Conservation (phyloP, 1,140 invertebrate species). For the Habropoda laboriosa region DNA sequence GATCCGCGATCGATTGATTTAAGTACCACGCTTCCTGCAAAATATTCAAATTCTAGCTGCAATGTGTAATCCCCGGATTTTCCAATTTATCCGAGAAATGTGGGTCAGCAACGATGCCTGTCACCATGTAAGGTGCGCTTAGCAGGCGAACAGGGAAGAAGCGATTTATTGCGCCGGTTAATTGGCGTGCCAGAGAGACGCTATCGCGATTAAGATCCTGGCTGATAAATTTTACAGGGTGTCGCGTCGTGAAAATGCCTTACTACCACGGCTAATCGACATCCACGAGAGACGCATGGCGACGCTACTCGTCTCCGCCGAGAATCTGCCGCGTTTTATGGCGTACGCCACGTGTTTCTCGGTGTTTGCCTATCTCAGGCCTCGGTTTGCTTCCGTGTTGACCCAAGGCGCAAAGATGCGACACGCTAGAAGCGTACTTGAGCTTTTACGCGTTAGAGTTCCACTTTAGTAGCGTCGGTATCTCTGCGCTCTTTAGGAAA, state of each 20-base stretch:
- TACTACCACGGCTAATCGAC: constrained; percentile 1
- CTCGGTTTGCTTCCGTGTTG: constrained; percentile 6
- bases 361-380: constrained; percentile 9
- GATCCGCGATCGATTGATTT: not conserved
- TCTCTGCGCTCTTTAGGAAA: too few species aligned
- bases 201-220: constrained; percentile 27
- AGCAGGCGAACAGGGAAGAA: not conserved
- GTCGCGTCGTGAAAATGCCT: constrained; percentile 16
- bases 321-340: not conserved
- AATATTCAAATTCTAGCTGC: not conserved
- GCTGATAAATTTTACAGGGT: constrained; percentile 36
- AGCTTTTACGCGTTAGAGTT: not conserved
- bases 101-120: not conserved
- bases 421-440: not conserved
- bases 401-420: not conserved
- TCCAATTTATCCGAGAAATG: not conserved
- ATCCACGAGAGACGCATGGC: not conserved
- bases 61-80: not conserved
- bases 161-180: constrained; percentile 27
- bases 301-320: not conserved
- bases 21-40: not conserved
- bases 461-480: not conserved
- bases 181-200: constrained; percentile 12
- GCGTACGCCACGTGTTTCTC: not conserved
- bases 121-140: not conserved